A percentile compares a stretch with the other conserved stretches of the same genome.
phyloP scores from a whole-genome alignment of 2,797 vertebrate species.

The Muscicapa striata region DNA sequence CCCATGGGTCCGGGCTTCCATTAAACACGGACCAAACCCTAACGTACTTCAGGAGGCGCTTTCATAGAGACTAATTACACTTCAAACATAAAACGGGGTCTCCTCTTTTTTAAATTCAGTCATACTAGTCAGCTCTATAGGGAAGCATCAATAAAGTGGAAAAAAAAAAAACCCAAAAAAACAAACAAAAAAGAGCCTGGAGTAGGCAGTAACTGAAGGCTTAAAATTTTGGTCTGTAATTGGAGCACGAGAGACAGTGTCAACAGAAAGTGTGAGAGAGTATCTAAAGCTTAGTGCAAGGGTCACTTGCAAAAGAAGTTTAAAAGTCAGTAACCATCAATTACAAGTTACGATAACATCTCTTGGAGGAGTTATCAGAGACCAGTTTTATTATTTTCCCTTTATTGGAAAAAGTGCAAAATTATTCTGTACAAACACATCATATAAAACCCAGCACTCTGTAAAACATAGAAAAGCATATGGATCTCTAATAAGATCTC shows the following conservation, averaged over 20 bases:
- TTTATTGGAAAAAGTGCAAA: constrained; percentile 53
- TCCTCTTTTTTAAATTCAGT: not conserved
- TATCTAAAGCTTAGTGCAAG: not conserved
- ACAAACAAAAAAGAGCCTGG: rapidly evolving
- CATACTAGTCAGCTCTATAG: not conserved
- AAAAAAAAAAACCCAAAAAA: too few species aligned
- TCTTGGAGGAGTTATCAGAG: not conserved
- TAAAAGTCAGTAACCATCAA: not conserved
- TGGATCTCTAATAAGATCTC: not conserved
- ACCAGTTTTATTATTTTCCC: constrained; percentile 23
- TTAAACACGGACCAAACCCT: not conserved
- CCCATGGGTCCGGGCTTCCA: not conserved
- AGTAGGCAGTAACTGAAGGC: rapidly evolving
- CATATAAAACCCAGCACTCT: not conserved
- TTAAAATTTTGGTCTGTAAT: rapidly evolving
- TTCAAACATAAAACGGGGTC: not conserved
- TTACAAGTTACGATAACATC: not conserved
- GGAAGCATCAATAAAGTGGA: not conserved
- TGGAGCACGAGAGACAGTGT: rapidly evolving
- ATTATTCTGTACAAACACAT: constrained; percentile 49
- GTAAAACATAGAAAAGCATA: constrained; percentile 10
- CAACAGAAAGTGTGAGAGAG: not conserved
- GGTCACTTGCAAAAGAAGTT: too few species aligned
- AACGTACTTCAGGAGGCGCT: not conserved
- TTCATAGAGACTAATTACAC: too few species aligned